These are phyloP conservation scores for Drosophila mettleri DNA, from an alignment of 2,888 invertebrate genomes.

Conservation along the genomic window DNA sequence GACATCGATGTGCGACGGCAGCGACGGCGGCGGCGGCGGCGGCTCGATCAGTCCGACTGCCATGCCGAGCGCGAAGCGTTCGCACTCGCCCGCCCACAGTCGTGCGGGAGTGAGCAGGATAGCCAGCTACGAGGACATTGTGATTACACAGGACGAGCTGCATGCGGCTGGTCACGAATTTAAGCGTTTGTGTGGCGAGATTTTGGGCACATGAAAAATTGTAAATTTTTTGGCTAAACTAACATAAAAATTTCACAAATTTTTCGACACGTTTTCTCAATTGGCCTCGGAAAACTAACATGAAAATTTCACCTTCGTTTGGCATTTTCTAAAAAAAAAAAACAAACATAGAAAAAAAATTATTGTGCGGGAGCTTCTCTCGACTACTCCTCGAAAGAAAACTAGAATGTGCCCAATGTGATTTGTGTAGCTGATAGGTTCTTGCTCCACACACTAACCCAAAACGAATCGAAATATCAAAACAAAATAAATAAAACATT, in stretches of 20 bases:
- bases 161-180: slow-evolving; percentile 77
- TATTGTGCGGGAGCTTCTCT: slow-evolving; percentile 13
- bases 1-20: slow-evolving; percentile 20
- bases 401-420: slow-evolving; percentile 47
- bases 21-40: not conserved
- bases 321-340: slow-evolving; percentile 13
- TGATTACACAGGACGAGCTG: slow-evolving; percentile 81
- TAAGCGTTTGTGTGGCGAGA: slow-evolving; percentile 80
- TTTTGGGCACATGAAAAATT: slow-evolving; percentile 69
- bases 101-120: slow-evolving; percentile 11
- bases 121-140: slow-evolving; percentile 77
- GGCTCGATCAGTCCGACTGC: slow-evolving; percentile 46
- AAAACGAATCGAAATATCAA: slow-evolving; percentile 36
- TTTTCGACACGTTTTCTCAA: slow-evolving; percentile 47
- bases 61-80: slow-evolving; percentile 55
- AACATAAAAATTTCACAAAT: slow-evolving; percentile 72
- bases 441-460: slow-evolving; percentile 16
- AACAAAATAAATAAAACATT: slow-evolving; percentile 8
- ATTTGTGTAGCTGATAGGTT: slow-evolving; percentile 39
- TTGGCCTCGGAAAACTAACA: not conserved
- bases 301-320: slow-evolving; percentile 6
- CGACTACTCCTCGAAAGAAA: not conserved
- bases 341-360: too few species aligned
- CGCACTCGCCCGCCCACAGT: slow-evolving; percentile 58
- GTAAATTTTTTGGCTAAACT: slow-evolving; percentile 71